Conservation (phyloP, 2,888 invertebrate genomes). For the Cephus pygmeus region DNA sequence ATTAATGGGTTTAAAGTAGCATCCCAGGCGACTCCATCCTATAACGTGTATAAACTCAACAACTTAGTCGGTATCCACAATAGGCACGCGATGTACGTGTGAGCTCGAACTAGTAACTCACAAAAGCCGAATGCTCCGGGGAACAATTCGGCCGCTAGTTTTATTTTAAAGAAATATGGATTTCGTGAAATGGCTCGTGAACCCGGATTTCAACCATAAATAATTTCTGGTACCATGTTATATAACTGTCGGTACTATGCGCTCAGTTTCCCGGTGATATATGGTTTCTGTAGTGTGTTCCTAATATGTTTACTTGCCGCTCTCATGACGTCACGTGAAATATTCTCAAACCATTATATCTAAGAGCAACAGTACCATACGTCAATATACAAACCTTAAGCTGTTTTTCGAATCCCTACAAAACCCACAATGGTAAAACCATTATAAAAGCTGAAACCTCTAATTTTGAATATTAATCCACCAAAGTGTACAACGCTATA, state of each 20-base stretch:
- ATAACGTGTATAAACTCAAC: conserved; percentile 3
- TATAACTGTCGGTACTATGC: not conserved
- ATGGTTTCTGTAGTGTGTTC: not conserved
- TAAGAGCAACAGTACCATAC: not conserved
- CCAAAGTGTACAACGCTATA: not conserved
- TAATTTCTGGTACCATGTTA: conserved; percentile 17
- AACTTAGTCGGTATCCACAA: not conserved
- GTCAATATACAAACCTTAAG: not conserved
- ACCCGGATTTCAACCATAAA: conserved; percentile 27
- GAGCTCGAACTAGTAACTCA: not conserved
- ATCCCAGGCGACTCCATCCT: not conserved
- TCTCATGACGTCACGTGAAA: not conserved
- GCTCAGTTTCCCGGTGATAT: not conserved
- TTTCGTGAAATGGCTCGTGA: conserved; percentile 28
- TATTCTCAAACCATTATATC: not conserved
- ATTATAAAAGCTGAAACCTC: not conserved
- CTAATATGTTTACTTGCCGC: not conserved
- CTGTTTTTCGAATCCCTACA: not conserved
- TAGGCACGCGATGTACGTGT: conserved; percentile 2
- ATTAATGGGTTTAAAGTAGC: not conserved
- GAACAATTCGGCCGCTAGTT: conserved; percentile 18
- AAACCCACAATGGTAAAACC: not conserved
- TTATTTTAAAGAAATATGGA: conserved; percentile 30
- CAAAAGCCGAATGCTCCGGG: conserved; percentile 5
- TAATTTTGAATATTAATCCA: not conserved